A percentile compares a stretch with the other conserved stretches of the same genome.
phyloP scores from a whole-genome alignment of 1,140 invertebrate species.

The Pteromalus puparum region DNA sequence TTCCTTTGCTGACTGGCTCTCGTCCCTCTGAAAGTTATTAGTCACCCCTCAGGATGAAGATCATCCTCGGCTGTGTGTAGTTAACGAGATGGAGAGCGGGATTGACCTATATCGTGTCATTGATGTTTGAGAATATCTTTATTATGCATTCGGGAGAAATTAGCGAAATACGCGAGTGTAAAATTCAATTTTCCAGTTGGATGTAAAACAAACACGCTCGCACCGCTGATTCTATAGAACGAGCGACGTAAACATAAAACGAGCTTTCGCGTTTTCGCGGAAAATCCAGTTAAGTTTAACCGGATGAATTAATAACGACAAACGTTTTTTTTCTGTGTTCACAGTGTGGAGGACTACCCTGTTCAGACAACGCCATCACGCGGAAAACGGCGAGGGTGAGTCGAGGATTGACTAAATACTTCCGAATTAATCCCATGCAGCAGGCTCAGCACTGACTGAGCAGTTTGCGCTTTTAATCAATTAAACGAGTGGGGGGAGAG shows the following conservation, averaged over 20 bases:
- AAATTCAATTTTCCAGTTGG: neutral
- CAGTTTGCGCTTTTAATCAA: neutral
- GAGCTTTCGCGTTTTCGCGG: neutral
- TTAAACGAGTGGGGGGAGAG: neutral
- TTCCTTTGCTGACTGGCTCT: conserved; percentile 43
- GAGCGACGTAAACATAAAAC: too few relatives aligned
- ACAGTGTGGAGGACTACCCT: conserved; percentile 74
- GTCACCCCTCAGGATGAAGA: conserved; percentile 19
- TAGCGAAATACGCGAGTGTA: neutral
- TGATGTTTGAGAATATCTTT: neutral
- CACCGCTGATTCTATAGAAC: too few relatives aligned
- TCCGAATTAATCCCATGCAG: neutral
- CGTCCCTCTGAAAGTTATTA: conserved; percentile 8
- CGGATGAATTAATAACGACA: neutral
- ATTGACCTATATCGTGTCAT: neutral
- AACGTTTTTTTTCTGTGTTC: conserved; percentile 66
- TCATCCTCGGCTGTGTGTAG: neutral
- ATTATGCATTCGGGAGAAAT: neutral
- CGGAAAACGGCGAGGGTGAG: conserved; percentile 71
- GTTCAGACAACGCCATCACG: conserved; percentile 64
- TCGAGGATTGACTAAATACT: conserved; percentile 46
- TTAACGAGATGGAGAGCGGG: neutral
- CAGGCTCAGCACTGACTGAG: neutral
- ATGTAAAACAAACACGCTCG: neutral
- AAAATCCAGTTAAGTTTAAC: neutral